Conservation (phyloP, 2,113 vertebrate genomes). For the Petaurus breviceps region DNA sequence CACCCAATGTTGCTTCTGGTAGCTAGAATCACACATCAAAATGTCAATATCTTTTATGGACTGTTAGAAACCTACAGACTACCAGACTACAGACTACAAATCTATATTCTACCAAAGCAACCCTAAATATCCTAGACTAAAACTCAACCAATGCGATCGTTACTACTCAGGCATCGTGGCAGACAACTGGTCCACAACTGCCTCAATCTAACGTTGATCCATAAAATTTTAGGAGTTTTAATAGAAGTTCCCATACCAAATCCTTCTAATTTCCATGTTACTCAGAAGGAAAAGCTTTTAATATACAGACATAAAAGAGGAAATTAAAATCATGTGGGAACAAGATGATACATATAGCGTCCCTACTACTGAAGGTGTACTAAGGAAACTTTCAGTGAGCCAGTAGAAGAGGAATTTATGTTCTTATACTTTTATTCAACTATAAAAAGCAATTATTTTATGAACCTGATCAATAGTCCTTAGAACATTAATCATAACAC, state of each 20-base stretch:
- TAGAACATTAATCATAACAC: neutral
- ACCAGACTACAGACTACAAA: too few relatives aligned
- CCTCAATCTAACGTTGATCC: neutral
- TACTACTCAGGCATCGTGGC: neutral
- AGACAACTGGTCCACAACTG: neutral
- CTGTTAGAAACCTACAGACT: too few relatives aligned
- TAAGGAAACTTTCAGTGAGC: neutral
- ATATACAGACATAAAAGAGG: neutral
- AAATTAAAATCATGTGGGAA: neutral
- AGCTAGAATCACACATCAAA: neutral
- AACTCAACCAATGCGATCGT: neutral
- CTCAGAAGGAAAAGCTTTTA: neutral
- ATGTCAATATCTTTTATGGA: neutral
- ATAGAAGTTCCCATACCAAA: neutral
- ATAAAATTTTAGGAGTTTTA: neutral
- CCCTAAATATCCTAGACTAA: neutral
- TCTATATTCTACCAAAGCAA: neutral
- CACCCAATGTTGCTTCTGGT: neutral
- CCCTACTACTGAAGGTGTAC: neutral
- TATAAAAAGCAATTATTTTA: neutral
- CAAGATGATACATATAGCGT: neutral
- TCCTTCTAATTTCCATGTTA: neutral
- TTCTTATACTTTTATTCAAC: neutral
- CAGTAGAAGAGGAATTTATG: neutral
- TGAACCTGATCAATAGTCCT: neutral